A percentile compares a stretch with the other conserved stretches of the same genome.
Evolutionary conservation across 2,888 invertebrate species (phyloP).

Genomic region (Cartodere bifasciata): DNA sequence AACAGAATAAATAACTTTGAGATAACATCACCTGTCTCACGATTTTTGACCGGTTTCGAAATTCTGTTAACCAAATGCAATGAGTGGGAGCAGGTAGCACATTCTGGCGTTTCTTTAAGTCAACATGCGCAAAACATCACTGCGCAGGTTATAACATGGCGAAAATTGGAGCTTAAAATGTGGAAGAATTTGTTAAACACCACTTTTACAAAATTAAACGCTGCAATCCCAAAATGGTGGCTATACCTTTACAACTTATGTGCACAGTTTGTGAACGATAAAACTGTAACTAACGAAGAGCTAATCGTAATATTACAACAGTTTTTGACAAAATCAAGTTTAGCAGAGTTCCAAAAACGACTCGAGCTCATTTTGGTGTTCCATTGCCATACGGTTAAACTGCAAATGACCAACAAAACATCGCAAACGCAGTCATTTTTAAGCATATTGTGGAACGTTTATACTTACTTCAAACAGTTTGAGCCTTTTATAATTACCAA

Average conservation of each 20-base stretch:
- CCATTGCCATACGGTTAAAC: constrained; percentile 63
- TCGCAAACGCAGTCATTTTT: constrained; percentile 42
- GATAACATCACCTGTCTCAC: constrained; percentile 69
- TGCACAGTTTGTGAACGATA: constrained; percentile 43
- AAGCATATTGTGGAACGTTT: constrained; percentile 66
- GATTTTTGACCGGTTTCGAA: constrained; percentile 84
- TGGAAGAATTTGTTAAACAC: constrained; percentile 77
- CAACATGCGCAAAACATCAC: constrained; percentile 61
- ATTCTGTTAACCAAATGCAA: constrained; percentile 71
- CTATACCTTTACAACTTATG: constrained; percentile 69
- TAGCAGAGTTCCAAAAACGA: constrained; percentile 74
- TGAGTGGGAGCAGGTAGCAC: constrained; percentile 89
- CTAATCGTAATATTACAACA: constrained; percentile 53
- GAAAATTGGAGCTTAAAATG: constrained; percentile 74
- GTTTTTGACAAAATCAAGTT: constrained; percentile 70
- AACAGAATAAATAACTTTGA: constrained; percentile 52
- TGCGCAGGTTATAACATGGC: constrained; percentile 77
- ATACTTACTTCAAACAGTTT: constrained; percentile 78
- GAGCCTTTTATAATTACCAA: constrained; percentile 46
- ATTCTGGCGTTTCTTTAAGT: constrained; percentile 70
- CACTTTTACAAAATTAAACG: constrained; percentile 49
- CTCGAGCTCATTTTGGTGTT: constrained; percentile 67
- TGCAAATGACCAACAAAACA: constrained; percentile 24
- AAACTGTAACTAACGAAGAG: constrained; percentile 28
- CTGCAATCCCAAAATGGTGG: constrained; percentile 77